Conservation (phyloP, 2,888 invertebrate species). For the Temnothorax ravouxi region DNA sequence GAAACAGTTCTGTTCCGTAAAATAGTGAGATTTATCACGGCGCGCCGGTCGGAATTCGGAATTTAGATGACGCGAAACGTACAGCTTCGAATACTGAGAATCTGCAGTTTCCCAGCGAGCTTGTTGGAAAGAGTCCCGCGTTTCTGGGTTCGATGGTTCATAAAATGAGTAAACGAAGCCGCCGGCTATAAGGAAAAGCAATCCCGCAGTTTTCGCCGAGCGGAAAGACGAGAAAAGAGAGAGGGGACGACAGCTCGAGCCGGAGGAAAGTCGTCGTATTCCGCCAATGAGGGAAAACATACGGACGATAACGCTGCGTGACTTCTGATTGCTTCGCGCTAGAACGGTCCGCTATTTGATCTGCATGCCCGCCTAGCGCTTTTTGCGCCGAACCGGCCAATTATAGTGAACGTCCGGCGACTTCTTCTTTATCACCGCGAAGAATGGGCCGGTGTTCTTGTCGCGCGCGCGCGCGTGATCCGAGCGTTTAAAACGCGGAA, state of each 20-base stretch:
- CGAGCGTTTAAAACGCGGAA: slow-evolving; percentile 50
- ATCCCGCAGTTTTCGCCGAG: slow-evolving; percentile 8
- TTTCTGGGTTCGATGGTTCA: slow-evolving; percentile 47
- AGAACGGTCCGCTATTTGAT: slow-evolving; percentile 36
- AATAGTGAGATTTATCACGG: slow-evolving; percentile 63
- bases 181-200: slow-evolving; percentile 43
- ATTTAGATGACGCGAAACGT: slow-evolving; percentile 33
- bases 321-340: slow-evolving; percentile 39
- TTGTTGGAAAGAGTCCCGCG: slow-evolving; percentile 46
- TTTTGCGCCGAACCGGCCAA: slow-evolving; percentile 19
- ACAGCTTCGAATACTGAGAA: slow-evolving; percentile 66
- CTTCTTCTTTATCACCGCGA: slow-evolving; percentile 40
- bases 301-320: slow-evolving; percentile 39
- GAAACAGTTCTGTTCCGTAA: slow-evolving; percentile 21
- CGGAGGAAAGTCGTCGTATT: neutral
- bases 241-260: neutral
- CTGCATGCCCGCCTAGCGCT: slow-evolving; percentile 15
- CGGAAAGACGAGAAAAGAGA: neutral
- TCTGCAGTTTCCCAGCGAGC: slow-evolving; percentile 60
- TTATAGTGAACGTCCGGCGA: slow-evolving; percentile 45
- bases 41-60: slow-evolving; percentile 33
- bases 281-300: slow-evolving; percentile 7
- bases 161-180: slow-evolving; percentile 48
- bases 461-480: neutral
- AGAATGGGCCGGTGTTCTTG: slow-evolving; percentile 10